Conservation (phyloP, 2,888 invertebrate genomes). For the Himalopsyche tibetana region DNA sequence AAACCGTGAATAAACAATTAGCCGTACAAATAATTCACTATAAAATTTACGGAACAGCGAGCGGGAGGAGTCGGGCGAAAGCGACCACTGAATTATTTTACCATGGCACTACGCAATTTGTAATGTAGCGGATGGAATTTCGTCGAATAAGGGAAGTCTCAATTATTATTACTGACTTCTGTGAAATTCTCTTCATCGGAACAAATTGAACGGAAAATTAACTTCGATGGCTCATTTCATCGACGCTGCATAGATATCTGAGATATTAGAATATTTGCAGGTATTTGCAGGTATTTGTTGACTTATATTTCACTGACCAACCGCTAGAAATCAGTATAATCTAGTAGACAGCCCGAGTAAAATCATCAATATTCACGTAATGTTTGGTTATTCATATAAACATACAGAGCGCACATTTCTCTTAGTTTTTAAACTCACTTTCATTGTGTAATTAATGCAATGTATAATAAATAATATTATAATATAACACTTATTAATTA, state of each 20-base stretch:
- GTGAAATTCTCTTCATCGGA: neutral
- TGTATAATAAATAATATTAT: too few species aligned
- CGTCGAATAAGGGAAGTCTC: neutral
- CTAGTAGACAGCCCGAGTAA: too few species aligned
- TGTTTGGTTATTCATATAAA: too few species aligned
- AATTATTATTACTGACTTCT: constrained; percentile 14
- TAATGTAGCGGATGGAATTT: neutral
- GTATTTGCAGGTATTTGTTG: too few species aligned
- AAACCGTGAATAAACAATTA: constrained; percentile 49
- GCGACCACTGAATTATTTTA: constrained; percentile 14
- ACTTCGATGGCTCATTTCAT: neutral
- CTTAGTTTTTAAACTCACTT: too few species aligned
- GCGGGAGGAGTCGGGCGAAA: neutral
- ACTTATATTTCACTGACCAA: too few species aligned
- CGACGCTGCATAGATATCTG: neutral
- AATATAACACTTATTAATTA: too few species aligned
- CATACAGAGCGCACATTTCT: too few species aligned
- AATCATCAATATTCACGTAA: too few species aligned
- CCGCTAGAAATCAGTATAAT: too few species aligned
- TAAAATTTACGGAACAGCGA: neutral
- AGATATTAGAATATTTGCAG: too few species aligned
- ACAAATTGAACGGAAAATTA: constrained; percentile 8
- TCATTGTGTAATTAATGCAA: too few species aligned
- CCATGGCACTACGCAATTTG: neutral
- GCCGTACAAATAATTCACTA: constrained; percentile 46